Evolutionary conservation across 2,797 vertebrate genomes (phyloP), one percentile per base, ranked within the genome.

Genomic region (Cryptoprocta ferox): DNA sequence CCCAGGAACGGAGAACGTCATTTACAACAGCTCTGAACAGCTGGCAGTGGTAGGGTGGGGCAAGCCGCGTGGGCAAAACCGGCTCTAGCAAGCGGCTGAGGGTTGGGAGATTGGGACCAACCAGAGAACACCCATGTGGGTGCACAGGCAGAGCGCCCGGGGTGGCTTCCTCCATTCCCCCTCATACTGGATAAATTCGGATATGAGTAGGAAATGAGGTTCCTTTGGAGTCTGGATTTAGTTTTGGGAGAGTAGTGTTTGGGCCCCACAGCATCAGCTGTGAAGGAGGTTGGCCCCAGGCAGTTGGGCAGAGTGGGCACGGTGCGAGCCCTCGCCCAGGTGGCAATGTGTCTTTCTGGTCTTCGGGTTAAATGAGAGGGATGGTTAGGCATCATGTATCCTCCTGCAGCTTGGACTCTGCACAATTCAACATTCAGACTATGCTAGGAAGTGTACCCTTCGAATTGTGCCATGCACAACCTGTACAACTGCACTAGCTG

Each of bases 191-290:
- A 63, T 35, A 71, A 61, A 80, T 35, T 35, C 70, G 37, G 84
- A 26, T 9, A 6, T 9, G 14, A 42, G 15, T 10, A 59, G 89
- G 89, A 93, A 68, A 80, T 1, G 16, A 42, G 14, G 24, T 35
- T 82, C 66, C 45, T 94, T 89, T 24, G 83, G 84, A 78, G 53
- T 32, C 73, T 87, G 73, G 15, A 45, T 76, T 88, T 82, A 66
- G 65, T 94, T 93, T 35, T 1, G 42, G 59, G 28, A 2, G 14
- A 42, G 68, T 80, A 73, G 42, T 59, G 2, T 82, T 85, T 35
- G 35, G 81, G 30, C 13, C 39, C 28, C 42, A 59, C 35, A 61
- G 19, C 21, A 30, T 86, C 26, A 32, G 30, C 3, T 26, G 24
- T 85, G 59, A 89, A 85, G 89, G 80, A n/a, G n/a, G 45, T 12